phyloP scores from a whole-genome alignment of 2,113 vertebrate genomes.

The Murina feae region DNA sequence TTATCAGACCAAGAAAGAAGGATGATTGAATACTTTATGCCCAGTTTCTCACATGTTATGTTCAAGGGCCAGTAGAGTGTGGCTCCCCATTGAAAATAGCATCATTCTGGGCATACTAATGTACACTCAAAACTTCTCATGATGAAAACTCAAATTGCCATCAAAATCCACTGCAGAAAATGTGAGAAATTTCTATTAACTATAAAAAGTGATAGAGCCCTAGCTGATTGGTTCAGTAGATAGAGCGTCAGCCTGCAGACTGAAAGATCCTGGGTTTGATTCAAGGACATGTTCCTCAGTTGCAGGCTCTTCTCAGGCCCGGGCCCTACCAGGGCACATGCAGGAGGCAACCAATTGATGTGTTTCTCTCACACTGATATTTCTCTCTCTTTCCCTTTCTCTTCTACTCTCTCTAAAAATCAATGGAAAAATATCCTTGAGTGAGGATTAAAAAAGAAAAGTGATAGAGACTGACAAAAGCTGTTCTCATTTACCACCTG shows the following conservation, averaged over 20 bases:
- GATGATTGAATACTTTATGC: neutral
- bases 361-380: too few species aligned
- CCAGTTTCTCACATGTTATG: neutral
- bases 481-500: neutral
- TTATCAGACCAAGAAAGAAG: neutral
- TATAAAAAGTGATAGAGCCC: neutral
- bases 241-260: too few species aligned
- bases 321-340: too few species aligned
- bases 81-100: neutral
- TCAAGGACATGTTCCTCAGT: too few species aligned
- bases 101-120: neutral
- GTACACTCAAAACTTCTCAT: neutral
- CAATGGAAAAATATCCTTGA: too few species aligned
- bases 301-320: too few species aligned
- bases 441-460: neutral
- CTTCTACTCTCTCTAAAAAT: too few species aligned
- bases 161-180: neutral
- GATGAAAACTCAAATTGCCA: neutral
- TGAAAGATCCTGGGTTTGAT: too few species aligned
- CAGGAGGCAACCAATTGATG: too few species aligned
- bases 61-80: neutral
- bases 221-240: too few species aligned
- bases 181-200: neutral
- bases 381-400: too few species aligned
- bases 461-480: neutral